These are phyloP conservation scores for Acronicta leporina DNA, from an alignment of 2,888 invertebrate genomes.

Conservation along the genomic window DNA sequence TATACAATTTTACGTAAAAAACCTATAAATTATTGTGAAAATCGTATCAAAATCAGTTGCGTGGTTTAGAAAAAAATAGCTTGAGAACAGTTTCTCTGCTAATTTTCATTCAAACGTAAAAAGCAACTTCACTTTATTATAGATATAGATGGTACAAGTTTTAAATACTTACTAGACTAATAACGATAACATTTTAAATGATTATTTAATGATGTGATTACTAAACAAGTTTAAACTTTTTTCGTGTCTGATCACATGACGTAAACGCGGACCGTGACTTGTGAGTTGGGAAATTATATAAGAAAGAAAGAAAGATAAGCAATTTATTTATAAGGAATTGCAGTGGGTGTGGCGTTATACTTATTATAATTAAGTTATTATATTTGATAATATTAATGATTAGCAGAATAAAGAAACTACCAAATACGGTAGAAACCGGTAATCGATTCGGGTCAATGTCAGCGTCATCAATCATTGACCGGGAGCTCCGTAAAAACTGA, in stretches of 20 bases:
- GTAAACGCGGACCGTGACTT: not conserved
- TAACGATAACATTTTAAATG: conserved; percentile 3
- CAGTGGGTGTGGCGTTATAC: not conserved
- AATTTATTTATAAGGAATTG: too few relatives aligned
- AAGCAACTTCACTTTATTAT: too few relatives aligned
- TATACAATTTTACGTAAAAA: too few relatives aligned
- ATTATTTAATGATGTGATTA: not conserved
- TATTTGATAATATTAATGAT: conserved; percentile 36
- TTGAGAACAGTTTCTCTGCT: too few relatives aligned
- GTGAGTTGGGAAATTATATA: not conserved
- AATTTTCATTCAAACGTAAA: too few relatives aligned
- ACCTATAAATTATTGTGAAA: too few relatives aligned
- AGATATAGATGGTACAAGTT: too few relatives aligned
- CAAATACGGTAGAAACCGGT: conserved; percentile 54
- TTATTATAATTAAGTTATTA: conserved; percentile 24
- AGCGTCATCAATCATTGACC: conserved; percentile 73
- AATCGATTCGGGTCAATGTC: conserved; percentile 78
- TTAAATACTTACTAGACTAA: not conserved
- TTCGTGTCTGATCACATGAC: conserved; percentile 1
- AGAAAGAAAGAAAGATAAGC: too few relatives aligned
- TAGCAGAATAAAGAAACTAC: conserved; percentile 45
- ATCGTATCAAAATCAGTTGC: too few relatives aligned
- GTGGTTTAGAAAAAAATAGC: too few relatives aligned
- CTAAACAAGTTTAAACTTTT: too few relatives aligned
- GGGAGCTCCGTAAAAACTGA: conserved; percentile 68